Conservation (phyloP, 2,888 invertebrate genomes). For the Palloptera scutellata region DNA sequence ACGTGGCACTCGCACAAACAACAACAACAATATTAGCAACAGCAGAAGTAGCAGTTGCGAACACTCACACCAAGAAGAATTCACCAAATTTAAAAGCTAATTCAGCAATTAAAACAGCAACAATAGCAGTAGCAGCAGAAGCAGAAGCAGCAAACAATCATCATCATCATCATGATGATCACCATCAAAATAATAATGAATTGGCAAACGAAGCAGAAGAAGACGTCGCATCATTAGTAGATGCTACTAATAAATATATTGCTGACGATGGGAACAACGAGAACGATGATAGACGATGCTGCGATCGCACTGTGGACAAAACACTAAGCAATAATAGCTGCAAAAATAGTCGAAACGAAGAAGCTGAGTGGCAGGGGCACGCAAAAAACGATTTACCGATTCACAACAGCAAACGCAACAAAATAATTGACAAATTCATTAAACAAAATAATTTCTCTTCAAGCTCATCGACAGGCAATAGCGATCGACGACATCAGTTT, state of each 20-base stretch:
- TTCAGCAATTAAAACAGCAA: slow-evolving; percentile 5
- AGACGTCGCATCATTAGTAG: not conserved
- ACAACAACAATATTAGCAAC: not conserved
- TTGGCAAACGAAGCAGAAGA: slow-evolving; percentile 7
- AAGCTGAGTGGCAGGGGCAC: slow-evolving; percentile 49
- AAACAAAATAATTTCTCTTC: slow-evolving; percentile 14
- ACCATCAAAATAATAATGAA: not conserved
- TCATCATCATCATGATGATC: slow-evolving; percentile 4
- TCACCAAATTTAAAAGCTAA: slow-evolving; percentile 5
- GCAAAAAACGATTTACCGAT: slow-evolving; percentile 15
- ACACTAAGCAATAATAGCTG: not conserved
- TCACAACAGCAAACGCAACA: slow-evolving; percentile 32
- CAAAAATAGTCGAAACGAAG: slow-evolving; percentile 55
- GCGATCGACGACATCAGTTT: slow-evolving; percentile 14
- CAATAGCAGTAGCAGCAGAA: not conserved
- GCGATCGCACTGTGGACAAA: not conserved
- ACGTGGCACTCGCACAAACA: slow-evolving; percentile 7
- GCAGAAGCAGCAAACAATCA: not conserved
- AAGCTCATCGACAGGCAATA: slow-evolving; percentile 17
- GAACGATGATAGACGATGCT: slow-evolving; percentile 1
- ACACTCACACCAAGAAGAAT: not conserved
- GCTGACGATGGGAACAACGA: slow-evolving; percentile 2
- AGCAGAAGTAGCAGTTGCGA: slow-evolving; percentile 7
- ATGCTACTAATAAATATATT: not conserved
- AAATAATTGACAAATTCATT: slow-evolving; percentile 25